Percentiles rank a stretch among this genome's conserved stretches.
Conservation (phyloP, 2,888 invertebrate species). For the Melinaea marsaeus region DNA sequence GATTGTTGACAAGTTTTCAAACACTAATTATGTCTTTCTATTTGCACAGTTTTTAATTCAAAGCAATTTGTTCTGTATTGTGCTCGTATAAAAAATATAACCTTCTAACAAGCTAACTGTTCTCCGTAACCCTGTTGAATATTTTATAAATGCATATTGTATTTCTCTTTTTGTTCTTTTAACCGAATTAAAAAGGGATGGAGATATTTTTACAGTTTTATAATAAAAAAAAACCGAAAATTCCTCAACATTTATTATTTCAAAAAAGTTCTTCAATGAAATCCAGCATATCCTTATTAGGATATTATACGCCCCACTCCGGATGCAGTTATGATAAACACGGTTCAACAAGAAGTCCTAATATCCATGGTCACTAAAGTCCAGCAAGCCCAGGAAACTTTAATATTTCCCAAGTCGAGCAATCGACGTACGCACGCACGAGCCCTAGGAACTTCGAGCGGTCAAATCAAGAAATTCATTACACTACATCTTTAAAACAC, state of each 20-base stretch:
- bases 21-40: too few relatives aligned
- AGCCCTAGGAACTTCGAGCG: conserved; percentile 65
- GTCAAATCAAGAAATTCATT: conserved; percentile 52
- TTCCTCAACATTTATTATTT: conserved; percentile 76
- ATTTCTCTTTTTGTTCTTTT: too few relatives aligned
- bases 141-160: too few relatives aligned
- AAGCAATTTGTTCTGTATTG: too few relatives aligned
- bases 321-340: conserved; percentile 72
- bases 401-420: conserved; percentile 68
- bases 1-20: too few relatives aligned
- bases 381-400: conserved; percentile 80
- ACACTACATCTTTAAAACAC: conserved; percentile 67
- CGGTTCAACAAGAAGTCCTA: conserved; percentile 68
- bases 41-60: too few relatives aligned
- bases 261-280: conserved; percentile 75
- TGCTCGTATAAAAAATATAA: too few relatives aligned
- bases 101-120: too few relatives aligned
- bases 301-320: conserved; percentile 77
- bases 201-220: too few relatives aligned
- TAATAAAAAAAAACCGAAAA: conserved; percentile 65
- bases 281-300: conserved; percentile 75
- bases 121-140: too few relatives aligned
- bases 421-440: conserved; percentile 65
- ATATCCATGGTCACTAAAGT: conserved; percentile 77
- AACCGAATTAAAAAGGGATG: too few relatives aligned